phyloP scores from a whole-genome alignment of 2,888 invertebrate genomes.

The Bombylius major region DNA sequence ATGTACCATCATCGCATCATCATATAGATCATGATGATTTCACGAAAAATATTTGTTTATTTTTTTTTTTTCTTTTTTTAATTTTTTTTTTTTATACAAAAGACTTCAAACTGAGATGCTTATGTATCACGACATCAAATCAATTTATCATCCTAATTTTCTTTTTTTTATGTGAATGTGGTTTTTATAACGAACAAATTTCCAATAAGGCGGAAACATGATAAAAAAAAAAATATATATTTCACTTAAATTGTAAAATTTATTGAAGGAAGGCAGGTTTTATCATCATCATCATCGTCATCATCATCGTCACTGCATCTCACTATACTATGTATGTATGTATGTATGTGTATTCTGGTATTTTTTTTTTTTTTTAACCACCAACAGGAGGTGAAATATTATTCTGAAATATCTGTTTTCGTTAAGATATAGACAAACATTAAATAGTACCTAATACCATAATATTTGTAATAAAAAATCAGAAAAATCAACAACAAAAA shows the following conservation, averaged over 20 bases:
- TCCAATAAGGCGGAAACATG: slow-evolving; percentile 12
- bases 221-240: slow-evolving; percentile 1
- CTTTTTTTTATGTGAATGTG: not conserved
- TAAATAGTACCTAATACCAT: too few species aligned
- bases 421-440: too few species aligned
- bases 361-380: too few species aligned
- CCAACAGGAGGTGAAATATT: too few species aligned
- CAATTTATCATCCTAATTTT: slow-evolving; percentile 10
- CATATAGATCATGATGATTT: not conserved
- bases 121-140: slow-evolving; percentile 3
- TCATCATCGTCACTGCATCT: not conserved
- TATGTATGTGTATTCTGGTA: too few species aligned
- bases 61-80: not conserved
- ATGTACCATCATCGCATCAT: not conserved
- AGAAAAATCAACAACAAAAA: too few species aligned
- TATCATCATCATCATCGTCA: not conserved
- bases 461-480: too few species aligned
- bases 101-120: not conserved
- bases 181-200: slow-evolving; percentile 1
- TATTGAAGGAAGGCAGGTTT: not conserved
- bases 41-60: not conserved
- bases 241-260: not conserved
- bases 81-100: not conserved
- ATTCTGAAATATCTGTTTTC: too few species aligned
- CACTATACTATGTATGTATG: not conserved